Base-by-base conservation (phyloP, 2,888 invertebrate species). In the Drosophila prostipennis region DNA sequence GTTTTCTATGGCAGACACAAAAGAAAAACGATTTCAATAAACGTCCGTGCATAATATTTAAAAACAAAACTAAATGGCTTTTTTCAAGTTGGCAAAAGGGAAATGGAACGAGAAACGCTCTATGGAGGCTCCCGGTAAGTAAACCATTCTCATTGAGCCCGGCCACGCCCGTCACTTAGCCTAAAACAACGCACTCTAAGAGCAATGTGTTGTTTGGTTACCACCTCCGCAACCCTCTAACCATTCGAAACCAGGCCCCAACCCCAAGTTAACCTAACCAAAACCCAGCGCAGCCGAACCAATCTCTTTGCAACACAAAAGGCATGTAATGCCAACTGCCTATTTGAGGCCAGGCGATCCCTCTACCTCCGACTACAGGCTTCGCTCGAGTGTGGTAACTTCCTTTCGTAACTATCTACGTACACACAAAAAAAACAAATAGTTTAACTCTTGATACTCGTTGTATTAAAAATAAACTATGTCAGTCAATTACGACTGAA, bases 271-370 rank as follows among this genome's bases (percentile, higher is more conserved):
- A 69, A 74, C 80, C 69, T 58, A 53, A 36, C 61, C 64, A 53
- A 74, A 74, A 51, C 52, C 48, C 37, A 58, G 32, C 55, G 40
- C 54, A 54, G 29, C 64, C 56, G 48, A 74, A 78, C 65, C 85
- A 81, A 81, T 81, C 76, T 77, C 75, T 76, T 79, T 77, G 78
- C 61, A 71, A 74, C 82, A 81, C 79, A 81, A 81, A 81, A 81
- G 82, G 74, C 80, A 80, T 82, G 82, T 82, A 82, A 80, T 85
- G 82, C 82, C 82, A 82, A 82, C 80, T 82, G 80, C 85, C 86
- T 82, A 82, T 80, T 82, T 74, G 70, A 46, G 55, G 64, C 60
- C 32, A 26, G 43, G 51, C 14, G 19, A 39, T 58, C 6, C 34
- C 48, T 29, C 23, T 49, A 16, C 40, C 59, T 48, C 13, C 1